Base-by-base conservation (phyloP, 2,888 invertebrate genomes). In the Tetramorium bicarinatum region DNA sequence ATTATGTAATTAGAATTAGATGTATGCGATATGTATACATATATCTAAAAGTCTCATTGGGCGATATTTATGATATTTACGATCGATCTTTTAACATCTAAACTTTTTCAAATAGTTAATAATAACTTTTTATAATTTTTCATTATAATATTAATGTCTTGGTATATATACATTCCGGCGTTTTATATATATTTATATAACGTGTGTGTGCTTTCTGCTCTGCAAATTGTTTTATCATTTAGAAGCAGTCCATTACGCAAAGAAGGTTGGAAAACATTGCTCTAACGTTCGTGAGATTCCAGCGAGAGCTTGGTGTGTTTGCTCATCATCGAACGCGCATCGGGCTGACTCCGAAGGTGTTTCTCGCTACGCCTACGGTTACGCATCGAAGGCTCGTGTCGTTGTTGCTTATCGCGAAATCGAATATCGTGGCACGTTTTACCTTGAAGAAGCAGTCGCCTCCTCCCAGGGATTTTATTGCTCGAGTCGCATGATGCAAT, bases 361-460 rank as follows among this genome's bases (percentile, higher is more conserved):
- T 80, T 38, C 72, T 79, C 34, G 71, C 79, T 80, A 80, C 79
- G 79, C 79, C 72, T 80, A 80, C 72, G 59, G 79, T 72, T 80
- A 72, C 79, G 79, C 79, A 72, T 71, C 79, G 71, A 25, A 72
- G 72, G 34, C 72, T 71, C 41, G 72, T 80, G 72, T 80, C 72
- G 79, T 25, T 59, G 59, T 79, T 64, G 79, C 79, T 80, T 80
- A 80, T 80, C 79, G 79, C 56, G 25, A 80, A 71, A 80, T 80
- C 79, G 72, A 80, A 72, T 80, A 80, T 80, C 79, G 71, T 72
- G 47, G 79, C 79, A 72, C 56, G 79, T 80, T 59, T 80, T 72
- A 80, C 79, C 79, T 80, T 80, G 79, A 72, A 71, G 71, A 72
- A 80, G 59, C 56, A 69, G 56, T 44, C 56, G 59, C 18, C 59